Conservation (phyloP, 23 tunicate genomes). For the Trididemnum nubilum region DNA sequence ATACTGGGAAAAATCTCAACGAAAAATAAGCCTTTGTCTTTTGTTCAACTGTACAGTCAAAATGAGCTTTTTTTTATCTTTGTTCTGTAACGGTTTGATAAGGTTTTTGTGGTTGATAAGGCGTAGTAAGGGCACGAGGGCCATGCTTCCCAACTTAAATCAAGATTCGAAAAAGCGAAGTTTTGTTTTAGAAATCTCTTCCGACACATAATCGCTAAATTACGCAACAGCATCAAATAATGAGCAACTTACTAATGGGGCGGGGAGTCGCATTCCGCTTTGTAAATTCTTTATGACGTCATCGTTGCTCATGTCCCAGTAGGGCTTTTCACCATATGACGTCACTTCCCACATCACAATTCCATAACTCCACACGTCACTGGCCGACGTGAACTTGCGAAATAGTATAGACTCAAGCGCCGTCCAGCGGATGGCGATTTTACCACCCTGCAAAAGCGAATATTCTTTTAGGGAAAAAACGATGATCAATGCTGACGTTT, state of each 20-base stretch:
- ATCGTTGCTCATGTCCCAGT: slow-evolving; percentile 99
- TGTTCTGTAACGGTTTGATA: too few species aligned
- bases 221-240: too few species aligned
- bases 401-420: slow-evolving; percentile 89
- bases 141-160: too few species aligned
- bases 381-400: slow-evolving; percentile 85
- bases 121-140: too few species aligned
- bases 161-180: too few species aligned
- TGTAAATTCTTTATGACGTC: slow-evolving; percentile 71
- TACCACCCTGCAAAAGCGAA: slow-evolving; percentile 84
- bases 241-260: slow-evolving; percentile 59
- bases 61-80: too few species aligned
- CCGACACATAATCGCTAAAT: too few species aligned
- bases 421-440: slow-evolving; percentile 99
- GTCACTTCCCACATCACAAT: slow-evolving; percentile 99
- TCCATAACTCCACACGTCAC: slow-evolving; percentile 99
- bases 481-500: neutral
- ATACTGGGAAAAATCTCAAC: too few species aligned
- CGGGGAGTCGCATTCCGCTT: slow-evolving; percentile 87
- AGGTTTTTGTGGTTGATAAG: too few species aligned
- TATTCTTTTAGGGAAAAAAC: neutral
- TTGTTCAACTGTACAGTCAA: too few species aligned
- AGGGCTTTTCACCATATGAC: slow-evolving; percentile 99
- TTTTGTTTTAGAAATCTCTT: too few species aligned
- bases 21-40: too few species aligned